Evolutionary conservation across 23 tunicate genomes (phyloP), one percentile per base, ranked within the genome.

Genomic region (Styela clava): DNA sequence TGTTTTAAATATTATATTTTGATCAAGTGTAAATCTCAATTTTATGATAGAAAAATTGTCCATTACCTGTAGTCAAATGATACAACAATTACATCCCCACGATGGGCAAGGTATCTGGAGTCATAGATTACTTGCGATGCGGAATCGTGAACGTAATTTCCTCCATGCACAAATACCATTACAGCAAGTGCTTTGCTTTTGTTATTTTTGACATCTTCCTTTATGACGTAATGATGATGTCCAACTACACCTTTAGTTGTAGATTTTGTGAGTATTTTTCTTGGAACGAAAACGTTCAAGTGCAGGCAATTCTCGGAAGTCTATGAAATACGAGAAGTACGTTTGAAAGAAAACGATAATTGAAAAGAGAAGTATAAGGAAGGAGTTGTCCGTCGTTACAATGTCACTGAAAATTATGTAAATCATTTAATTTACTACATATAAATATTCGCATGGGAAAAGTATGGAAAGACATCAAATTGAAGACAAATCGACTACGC

Each of bases 21-120:
- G 12, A 12, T 44, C 56, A 44, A 44, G 7, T 7, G 56, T 44
- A 44, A 44, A 44, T 44, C 56, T 44, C 9, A 5, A 44, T 5
- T 44, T 44, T 44, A 7, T 44, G 56, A 44, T 5, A 5, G 12
- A 5, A 7, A 44, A 44, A 44, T 44, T 44, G 28, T 73, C 16
- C 28, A 35, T 28, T 68, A 85, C 88, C 88, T 73, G 83, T 92
- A 92, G 31, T 92, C 87, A 2, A 88, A 83, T 0, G 92, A 87
- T 25, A 92, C 97, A 27, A 87, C 92, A 16, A 92, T 83, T 64
- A 92, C 97, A 35, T 92, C 92, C 19, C 91, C 91, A 61, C 26
- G 20, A 22, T 61, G 61, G 26, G 88, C 87, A 87, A 91, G 90
- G 26, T 51, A 76, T 32, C 97, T 74, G 1, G 91, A 87, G 61